A percentile compares a stretch with the other conserved stretches of the same genome.
Conservation (phyloP, 2,888 invertebrate genomes). For the Neocrepidodera transversa region DNA sequence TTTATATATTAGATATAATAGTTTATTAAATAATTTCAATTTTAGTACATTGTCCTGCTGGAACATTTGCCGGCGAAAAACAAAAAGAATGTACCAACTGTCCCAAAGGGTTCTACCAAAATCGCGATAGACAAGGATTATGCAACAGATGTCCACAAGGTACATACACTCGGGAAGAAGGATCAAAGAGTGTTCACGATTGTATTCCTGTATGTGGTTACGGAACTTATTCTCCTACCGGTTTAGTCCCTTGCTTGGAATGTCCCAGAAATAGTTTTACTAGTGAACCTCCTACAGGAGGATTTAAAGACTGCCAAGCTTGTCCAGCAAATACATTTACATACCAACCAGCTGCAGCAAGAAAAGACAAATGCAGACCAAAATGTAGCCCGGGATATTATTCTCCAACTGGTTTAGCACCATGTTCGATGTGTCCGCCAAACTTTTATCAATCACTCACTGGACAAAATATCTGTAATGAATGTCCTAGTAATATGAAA, state of each 20-base stretch:
- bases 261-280: slow-evolving; percentile 93
- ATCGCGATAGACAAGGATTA: slow-evolving; percentile 86
- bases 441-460: slow-evolving; percentile 89
- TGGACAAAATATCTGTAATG: slow-evolving; percentile 85
- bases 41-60: slow-evolving; percentile 94
- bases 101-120: slow-evolving; percentile 92
- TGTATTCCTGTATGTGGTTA: slow-evolving; percentile 95
- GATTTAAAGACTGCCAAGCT: slow-evolving; percentile 92
- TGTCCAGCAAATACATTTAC: slow-evolving; percentile 91
- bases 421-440: slow-evolving; percentile 90
- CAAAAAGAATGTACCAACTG: slow-evolving; percentile 92
- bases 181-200: slow-evolving; percentile 84
- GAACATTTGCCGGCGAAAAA: slow-evolving; percentile 89
- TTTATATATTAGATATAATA: too few species aligned
- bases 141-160: slow-evolving; percentile 92
- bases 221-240: slow-evolving; percentile 94
- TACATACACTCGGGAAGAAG: slow-evolving; percentile 90
- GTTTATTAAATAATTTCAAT: not conserved
- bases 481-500: slow-evolving; percentile 90
- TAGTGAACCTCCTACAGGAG: slow-evolving; percentile 85
- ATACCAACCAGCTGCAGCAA: slow-evolving; percentile 89
- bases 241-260: slow-evolving; percentile 90
- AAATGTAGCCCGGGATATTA: slow-evolving; percentile 91
- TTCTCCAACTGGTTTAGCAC: slow-evolving; percentile 91
- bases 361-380: slow-evolving; percentile 81